A percentile compares a stretch with the other conserved stretches of the same genome.
phyloP scores from a whole-genome alignment of 2,888 invertebrate species.

The Microplitis manilae region DNA sequence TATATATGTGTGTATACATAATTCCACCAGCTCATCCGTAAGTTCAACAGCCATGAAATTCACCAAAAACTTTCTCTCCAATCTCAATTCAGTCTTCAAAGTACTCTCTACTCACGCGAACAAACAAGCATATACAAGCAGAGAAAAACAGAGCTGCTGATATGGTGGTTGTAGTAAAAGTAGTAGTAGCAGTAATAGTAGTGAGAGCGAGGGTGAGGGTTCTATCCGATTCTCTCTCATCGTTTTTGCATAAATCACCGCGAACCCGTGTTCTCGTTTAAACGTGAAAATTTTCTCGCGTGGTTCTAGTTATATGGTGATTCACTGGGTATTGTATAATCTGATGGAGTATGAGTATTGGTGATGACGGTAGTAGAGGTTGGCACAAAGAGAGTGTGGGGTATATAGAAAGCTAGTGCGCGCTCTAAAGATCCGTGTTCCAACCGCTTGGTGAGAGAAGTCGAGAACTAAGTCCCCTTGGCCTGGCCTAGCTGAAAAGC shows the following conservation, averaged over 20 bases:
- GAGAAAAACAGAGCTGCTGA: background rate
- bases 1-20: background rate
- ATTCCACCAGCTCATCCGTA: background rate
- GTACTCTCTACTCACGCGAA: background rate
- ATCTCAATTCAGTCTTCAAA: slow-evolving; percentile 12
- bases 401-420: background rate
- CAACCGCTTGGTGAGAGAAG: slow-evolving; percentile 12
- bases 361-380: slow-evolving; percentile 9
- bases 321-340: slow-evolving; percentile 21
- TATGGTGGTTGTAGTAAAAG: no score
- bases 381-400: slow-evolving; percentile 2
- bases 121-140: slow-evolving; percentile 9
- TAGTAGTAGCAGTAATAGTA: background rate
- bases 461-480: slow-evolving; percentile 13
- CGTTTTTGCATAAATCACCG: slow-evolving; percentile 28
- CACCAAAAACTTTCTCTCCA: slow-evolving; percentile 10
- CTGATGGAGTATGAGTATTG: slow-evolving; percentile 30
- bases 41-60: slow-evolving; percentile 31
- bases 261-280: slow-evolving; percentile 33
- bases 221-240: slow-evolving; percentile 6
- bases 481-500: slow-evolving; percentile 22
- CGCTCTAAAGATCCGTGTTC: background rate
- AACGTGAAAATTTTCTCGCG: slow-evolving; percentile 38
- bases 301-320: slow-evolving; percentile 34
- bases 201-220: background rate